These are phyloP conservation scores for Temnothorax longispinosus DNA, from an alignment of 1,140 invertebrate genomes.

Conservation along the genomic window DNA sequence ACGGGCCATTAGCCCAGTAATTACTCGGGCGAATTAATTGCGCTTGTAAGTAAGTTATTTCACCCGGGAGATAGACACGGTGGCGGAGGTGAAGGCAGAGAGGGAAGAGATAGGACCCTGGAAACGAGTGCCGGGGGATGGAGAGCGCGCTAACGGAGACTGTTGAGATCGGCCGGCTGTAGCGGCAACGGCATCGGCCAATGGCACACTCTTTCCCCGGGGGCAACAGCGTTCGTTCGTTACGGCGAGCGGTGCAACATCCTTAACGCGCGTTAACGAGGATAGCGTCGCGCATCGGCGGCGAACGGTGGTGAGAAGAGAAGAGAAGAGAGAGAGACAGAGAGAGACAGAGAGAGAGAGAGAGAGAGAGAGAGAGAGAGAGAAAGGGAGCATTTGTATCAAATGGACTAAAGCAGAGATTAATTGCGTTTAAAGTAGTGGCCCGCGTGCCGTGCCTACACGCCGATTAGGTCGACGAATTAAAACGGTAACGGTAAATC, in stretches of 20 bases:
- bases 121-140: slow-evolving; percentile 33
- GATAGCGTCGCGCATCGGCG: neutral
- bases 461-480: slow-evolving; percentile 81
- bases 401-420: slow-evolving; percentile 73
- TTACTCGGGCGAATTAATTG: slow-evolving; percentile 82
- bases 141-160: slow-evolving; percentile 27
- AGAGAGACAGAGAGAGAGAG: neutral
- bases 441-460: slow-evolving; percentile 81
- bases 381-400: slow-evolving; percentile 61
- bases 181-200: slow-evolving; percentile 25
- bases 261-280: slow-evolving; percentile 42
- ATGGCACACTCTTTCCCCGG: slow-evolving; percentile 6
- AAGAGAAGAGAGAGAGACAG: neutral
- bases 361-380: slow-evolving; percentile 8
- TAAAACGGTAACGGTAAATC: slow-evolving; percentile 47
- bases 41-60: slow-evolving; percentile 80
- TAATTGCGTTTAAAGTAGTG: slow-evolving; percentile 84
- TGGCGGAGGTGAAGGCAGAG: slow-evolving; percentile 6
- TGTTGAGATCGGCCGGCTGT: slow-evolving; percentile 31
- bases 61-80: slow-evolving; percentile 64
- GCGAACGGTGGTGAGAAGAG: neutral
- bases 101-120: slow-evolving; percentile 6
- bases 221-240: slow-evolving; percentile 39
- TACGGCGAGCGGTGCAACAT: slow-evolving; percentile 30
- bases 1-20: slow-evolving; percentile 81